Evolutionary conservation across 2,797 vertebrate genomes (phyloP), one percentile per base, ranked within the genome.

Genomic region (Siniperca scherzeri): DNA sequence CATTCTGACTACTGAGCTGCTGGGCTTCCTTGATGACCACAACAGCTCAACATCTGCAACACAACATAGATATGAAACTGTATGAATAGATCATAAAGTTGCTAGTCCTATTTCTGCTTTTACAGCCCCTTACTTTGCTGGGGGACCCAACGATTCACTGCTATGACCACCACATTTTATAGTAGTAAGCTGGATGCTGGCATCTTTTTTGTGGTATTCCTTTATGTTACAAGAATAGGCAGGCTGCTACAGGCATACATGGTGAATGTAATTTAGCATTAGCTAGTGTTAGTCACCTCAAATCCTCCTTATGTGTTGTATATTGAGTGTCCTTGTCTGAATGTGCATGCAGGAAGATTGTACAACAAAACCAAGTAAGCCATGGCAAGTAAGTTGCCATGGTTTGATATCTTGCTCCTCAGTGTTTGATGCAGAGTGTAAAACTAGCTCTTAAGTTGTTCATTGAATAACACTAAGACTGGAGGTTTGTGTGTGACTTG

Each of bases 371-470:
- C 21, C 30, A 30, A 30, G 30, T 30, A 30, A 30, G 30, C 30
- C 30, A 30, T 1, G 11, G 61, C 16, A 50, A 36, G 30, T 40
- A 56, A n/a, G 25, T 30, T 27, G 25, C 44, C 4, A 25, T 22
- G 19, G 50, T 78, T 65, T 64, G 21, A 75, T 62, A 30, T 66
- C 30, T 66, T 69, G 19, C 33, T 36, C 30, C 61, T 38, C 17
- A 27, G 16, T 59, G 44, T 70, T 57, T 74, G 25, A 70, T 46
- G 22, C 2, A 53, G 52, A 74, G 46, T 53, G 5, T 73, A 55
- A 48, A 57, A 76, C 46, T 61, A 11, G 33, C 16, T 36, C 21
- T 17, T 8, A 40, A 33, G 21, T 38, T 52, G 62, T 57, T 69
- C 8, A 44, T 1, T 50, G 22, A 77, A 44, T 4, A 52, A 52